These are phyloP conservation scores for Zeugodacus cucurbitae DNA, from an alignment of 1,140 invertebrate genomes.

Conservation along the genomic window DNA sequence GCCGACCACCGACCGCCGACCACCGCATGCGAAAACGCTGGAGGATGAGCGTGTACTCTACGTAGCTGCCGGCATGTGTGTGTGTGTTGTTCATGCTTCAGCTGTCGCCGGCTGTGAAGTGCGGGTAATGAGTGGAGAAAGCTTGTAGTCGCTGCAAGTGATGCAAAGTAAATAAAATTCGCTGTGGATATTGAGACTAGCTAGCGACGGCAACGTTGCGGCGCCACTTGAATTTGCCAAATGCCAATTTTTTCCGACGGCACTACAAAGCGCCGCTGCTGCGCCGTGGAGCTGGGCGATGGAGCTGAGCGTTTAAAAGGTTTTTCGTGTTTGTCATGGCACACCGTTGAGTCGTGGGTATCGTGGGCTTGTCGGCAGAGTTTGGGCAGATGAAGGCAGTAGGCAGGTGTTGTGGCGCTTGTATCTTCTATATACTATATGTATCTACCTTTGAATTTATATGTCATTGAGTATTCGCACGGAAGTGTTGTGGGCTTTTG, in stretches of 20 bases:
- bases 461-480: background rate
- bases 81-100: background rate
- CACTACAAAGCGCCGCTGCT: background rate
- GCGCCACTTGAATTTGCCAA: constrained; percentile 34
- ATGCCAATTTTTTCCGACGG: constrained; percentile 22
- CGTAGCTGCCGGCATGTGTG: background rate
- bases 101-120: background rate
- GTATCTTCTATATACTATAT: background rate
- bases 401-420: constrained; percentile 6
- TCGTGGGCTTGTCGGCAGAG: background rate
- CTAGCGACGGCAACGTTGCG: constrained; percentile 15
- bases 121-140: constrained; percentile 31
- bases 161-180: constrained; percentile 33
- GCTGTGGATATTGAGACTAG: constrained; percentile 1
- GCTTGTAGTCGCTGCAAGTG: background rate
- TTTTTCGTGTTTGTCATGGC: constrained; percentile 15
- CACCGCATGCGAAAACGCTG: background rate
- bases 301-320: constrained; percentile 26
- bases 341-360: background rate
- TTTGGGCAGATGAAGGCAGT: background rate
- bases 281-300: background rate
- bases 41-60: background rate
- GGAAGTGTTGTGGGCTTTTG: background rate
- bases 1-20: too few relatives aligned
- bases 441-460: background rate